These are phyloP conservation scores for Drosophila repleta DNA, from an alignment of 1,140 invertebrate species.

Conservation along the genomic window DNA sequence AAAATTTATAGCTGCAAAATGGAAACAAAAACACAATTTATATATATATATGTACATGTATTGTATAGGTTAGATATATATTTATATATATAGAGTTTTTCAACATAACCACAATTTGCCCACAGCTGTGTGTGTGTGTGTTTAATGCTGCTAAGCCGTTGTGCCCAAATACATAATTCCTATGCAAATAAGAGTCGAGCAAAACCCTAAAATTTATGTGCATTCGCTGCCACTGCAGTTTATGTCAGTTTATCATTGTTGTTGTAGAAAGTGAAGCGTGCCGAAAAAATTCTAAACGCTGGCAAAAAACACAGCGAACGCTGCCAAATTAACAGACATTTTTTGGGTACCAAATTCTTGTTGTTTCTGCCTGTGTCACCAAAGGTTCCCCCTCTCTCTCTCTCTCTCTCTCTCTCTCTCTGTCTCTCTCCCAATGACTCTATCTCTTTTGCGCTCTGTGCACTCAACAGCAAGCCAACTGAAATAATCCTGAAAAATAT, in stretches of 20 bases:
- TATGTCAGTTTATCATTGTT: conserved; percentile 4
- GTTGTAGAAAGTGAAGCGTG: conserved; percentile 70
- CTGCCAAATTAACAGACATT: conserved; percentile 81
- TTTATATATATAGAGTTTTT: conserved; percentile 39
- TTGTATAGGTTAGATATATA: too few species aligned
- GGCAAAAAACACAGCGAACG: conserved; percentile 54
- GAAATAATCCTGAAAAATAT: conserved; percentile 81
- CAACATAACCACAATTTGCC: conserved; percentile 69
- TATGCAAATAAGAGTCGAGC: conserved; percentile 79
- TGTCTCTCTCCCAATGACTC: background rate
- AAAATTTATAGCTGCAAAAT: conserved; percentile 80
- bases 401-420: background rate
- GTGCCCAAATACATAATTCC: conserved; percentile 81
- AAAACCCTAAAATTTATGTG: conserved; percentile 73
- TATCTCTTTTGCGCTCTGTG: conserved; percentile 5
- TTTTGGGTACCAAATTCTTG: conserved; percentile 55
- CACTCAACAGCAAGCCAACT: conserved; percentile 76
- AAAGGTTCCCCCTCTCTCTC: conserved; percentile 11
- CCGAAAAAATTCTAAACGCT: conserved; percentile 76
- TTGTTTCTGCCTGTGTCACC: conserved; percentile 33
- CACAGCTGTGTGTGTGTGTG: conserved; percentile 31
- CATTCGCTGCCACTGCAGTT: conserved; percentile 34
- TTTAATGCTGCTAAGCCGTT: conserved; percentile 75
- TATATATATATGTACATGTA: too few species aligned
- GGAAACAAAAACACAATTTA: conserved; percentile 68